Evolutionary conservation across 1,140 invertebrate species (phyloP), one percentile per base, ranked within the genome.

Genomic region (Marisa cornuarietis): DNA sequence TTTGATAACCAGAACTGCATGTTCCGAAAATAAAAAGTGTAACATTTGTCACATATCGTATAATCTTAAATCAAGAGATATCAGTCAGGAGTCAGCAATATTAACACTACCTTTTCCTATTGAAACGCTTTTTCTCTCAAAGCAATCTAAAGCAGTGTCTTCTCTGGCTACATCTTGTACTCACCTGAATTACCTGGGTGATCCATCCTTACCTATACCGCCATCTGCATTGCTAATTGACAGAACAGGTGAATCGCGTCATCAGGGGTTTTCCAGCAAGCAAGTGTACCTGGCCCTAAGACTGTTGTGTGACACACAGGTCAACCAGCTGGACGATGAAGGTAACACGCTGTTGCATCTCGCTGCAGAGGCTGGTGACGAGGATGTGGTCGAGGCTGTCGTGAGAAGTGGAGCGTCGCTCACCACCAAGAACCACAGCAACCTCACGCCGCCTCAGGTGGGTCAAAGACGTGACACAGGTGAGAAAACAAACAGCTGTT

Each of bases 261-360:
- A 31, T 8, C 5, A 58, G 71, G 18, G 54, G 51, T 3, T 73
- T 51, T 1, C 10, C 8, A 73, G 42, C 49, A 51, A 58, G 20
- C 71, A 54, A 5, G 51, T 51, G 71, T 73, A 73, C 71, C 71
- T 58, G 51, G 71, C 26, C 1, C 52, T 73, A n/a, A 52, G 71
- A 73, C 71, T 73, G 71, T 7, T 73, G 71, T n/a, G 51, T 7
- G 71, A 73, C 71, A 73, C 49, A 16, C 49, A 58, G 49, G 51
- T 52, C 51, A 22, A 54, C 18, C 49, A 73, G 51, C 14, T 54
- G 54, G 71, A 73, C 71, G 9, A n/a, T 4, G 22, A 54, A n/a
- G 71, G 22, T 3, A 58, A 73, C 49, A 54, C 71, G 10, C 2
- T 73, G 13, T 14, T 73, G 18, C 71, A 73, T 22, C 0, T 73